phyloP scores from a whole-genome alignment of 2,888 invertebrate genomes.

The Miltochrista miniata region DNA sequence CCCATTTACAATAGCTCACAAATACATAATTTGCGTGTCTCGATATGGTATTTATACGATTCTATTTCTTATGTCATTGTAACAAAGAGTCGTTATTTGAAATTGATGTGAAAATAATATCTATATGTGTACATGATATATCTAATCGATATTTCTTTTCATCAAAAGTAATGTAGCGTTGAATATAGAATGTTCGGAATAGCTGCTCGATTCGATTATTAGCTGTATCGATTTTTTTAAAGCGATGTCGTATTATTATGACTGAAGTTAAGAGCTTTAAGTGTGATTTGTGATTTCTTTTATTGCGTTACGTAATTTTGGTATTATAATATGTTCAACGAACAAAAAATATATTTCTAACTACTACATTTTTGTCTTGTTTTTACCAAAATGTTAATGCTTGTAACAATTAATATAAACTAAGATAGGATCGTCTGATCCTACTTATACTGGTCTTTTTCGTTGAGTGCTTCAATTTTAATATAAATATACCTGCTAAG shows the following conservation, averaged over 20 bases:
- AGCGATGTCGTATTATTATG: slow-evolving; percentile 9
- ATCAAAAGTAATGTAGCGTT: slow-evolving; percentile 69
- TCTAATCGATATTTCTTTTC: slow-evolving; percentile 62
- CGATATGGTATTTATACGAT: slow-evolving; percentile 44
- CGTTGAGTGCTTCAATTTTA: too few relatives aligned
- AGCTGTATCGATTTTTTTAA: slow-evolving; percentile 50
- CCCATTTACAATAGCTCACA: slow-evolving; percentile 63
- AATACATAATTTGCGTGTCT: slow-evolving; percentile 66
- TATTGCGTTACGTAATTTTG: slow-evolving; percentile 1
- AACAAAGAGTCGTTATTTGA: slow-evolving; percentile 38
- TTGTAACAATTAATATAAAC: too few relatives aligned
- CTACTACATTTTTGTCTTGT: neutral
- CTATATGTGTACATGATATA: slow-evolving; percentile 51
- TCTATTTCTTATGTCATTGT: slow-evolving; percentile 49
- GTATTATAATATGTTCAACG: neutral
- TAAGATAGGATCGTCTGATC: too few relatives aligned
- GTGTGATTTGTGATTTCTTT: neutral
- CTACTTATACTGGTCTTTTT: too few relatives aligned
- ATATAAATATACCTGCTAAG: too few relatives aligned
- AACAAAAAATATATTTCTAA: neutral
- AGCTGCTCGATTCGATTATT: slow-evolving; percentile 52
- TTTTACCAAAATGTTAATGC: too few relatives aligned
- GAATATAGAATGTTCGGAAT: slow-evolving; percentile 57
- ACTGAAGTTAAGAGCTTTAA: slow-evolving; percentile 3
- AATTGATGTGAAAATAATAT: slow-evolving; percentile 26